Evolutionary conservation across 1,140 invertebrate genomes (phyloP).

Genomic region (Homarus americanus): DNA sequence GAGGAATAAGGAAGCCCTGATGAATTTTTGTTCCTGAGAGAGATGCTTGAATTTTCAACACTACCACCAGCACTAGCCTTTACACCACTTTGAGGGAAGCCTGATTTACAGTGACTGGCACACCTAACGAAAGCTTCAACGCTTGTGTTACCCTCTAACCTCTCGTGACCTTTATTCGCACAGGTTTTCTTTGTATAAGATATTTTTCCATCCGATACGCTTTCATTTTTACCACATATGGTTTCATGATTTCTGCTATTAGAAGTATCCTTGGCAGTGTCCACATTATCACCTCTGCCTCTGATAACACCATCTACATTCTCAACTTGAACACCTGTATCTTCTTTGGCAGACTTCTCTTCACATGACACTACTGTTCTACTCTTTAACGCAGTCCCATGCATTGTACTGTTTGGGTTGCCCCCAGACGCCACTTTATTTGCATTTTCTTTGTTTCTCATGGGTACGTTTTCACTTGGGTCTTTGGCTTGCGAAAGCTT

Average conservation of each 20-base stretch:
- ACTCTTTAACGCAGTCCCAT: neutral
- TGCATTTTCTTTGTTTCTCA: neutral
- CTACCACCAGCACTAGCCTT: neutral
- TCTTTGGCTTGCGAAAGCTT: neutral
- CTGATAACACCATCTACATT: neutral
- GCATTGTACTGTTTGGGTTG: neutral
- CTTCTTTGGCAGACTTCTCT: neutral
- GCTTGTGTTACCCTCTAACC: neutral
- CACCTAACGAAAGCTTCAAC: neutral
- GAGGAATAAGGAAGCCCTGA: neutral
- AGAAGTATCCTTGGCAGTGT: neutral
- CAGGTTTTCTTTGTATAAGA: neutral
- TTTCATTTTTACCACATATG: neutral
- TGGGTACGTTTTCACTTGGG: neutral
- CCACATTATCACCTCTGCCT: neutral
- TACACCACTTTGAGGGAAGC: neutral
- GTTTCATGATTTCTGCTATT: neutral
- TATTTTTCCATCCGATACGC: neutral
- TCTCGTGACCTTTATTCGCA: neutral
- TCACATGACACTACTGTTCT: neutral
- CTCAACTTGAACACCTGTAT: neutral
- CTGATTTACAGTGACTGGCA: neutral
- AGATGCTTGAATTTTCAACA: neutral
- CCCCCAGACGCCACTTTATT: neutral
- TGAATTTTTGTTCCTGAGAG: neutral